Base-by-base conservation (phyloP, 1,140 invertebrate species). In the Megathymus violae region DNA sequence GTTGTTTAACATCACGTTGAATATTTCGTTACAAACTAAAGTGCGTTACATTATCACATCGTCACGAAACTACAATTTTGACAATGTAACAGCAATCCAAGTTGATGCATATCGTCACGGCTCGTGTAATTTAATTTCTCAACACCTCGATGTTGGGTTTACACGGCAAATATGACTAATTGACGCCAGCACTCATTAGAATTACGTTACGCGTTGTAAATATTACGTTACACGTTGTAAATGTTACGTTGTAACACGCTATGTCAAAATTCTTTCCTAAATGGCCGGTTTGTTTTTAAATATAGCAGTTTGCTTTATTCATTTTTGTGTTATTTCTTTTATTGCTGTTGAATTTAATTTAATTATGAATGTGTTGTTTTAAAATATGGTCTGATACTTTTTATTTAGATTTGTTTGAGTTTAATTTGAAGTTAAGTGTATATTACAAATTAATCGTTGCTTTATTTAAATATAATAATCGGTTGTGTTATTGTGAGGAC, bases 151-250 rank as follows among this genome's bases (percentile, higher is more conserved):
- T 58, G 58, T 11, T 34, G 59, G 40, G 62, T 67, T 69, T 63
- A 69, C 68, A 74, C 64, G 54, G 67, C 74, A 79, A 83, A 80
- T 69, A 71, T 64, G 69, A 64, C 74, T 79, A 82, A 79, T 81
- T 79, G 78, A 73, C 72, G 76, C 74, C 69, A 64, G 68, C 74
- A 76, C 70, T 79, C 71, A 77, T 80, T 77, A 79, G 65, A 77
- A 79, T 80, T 71, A 74, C 22, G 62, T 62, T n/a, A n/a, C 73
- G 71, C 71, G 63, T 64, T 64, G 65, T 76, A 69, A 76, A 73
- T 73, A 63, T 54, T 19, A 15, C 43, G 40, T 40, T 46, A 36
- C 34, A 36, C 59, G 67, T 64, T 65, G 67, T 76, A 69, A 76
- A 72, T 72, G 59, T 54, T 17, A 11, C 48, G 34, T 34, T 50